Evolutionary conservation across 1,140 invertebrate species (phyloP).

Genomic region (Drosophila sulfurigaster): DNA sequence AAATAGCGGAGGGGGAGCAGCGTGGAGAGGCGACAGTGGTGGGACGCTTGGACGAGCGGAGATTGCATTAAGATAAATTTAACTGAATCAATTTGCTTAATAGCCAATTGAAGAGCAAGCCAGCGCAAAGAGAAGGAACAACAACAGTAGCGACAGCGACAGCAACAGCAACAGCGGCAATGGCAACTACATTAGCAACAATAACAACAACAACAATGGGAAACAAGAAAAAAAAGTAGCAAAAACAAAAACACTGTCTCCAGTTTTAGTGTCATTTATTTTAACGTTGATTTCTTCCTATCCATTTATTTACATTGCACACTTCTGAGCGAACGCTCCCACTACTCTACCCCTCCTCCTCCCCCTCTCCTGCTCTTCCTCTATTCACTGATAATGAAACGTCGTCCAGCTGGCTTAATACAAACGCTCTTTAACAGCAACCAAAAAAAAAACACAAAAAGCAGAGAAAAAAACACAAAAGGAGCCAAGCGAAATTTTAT

Average conservation of each 20-base stretch:
- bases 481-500: slow-evolving; percentile 66
- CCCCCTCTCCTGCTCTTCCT: neutral
- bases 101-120: slow-evolving; percentile 84
- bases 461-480: slow-evolving; percentile 45
- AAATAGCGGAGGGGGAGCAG: neutral
- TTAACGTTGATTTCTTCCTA: slow-evolving; percentile 83
- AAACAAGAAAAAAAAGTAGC: slow-evolving; percentile 6
- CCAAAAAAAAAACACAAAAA: slow-evolving; percentile 31
- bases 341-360: neutral
- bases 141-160: slow-evolving; percentile 48
- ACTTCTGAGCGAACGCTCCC: slow-evolving; percentile 46
- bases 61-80: slow-evolving; percentile 85
- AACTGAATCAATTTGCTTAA: slow-evolving; percentile 85
- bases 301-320: slow-evolving; percentile 83
- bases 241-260: slow-evolving; percentile 66
- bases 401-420: slow-evolving; percentile 78
- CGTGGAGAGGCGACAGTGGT: slow-evolving; percentile 6
- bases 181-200: slow-evolving; percentile 48
- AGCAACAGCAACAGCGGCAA: slow-evolving; percentile 22
- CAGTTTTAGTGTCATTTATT: slow-evolving; percentile 83
- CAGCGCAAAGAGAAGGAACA: slow-evolving; percentile 50
- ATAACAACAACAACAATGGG: slow-evolving; percentile 36
- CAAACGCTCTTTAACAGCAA: slow-evolving; percentile 56
- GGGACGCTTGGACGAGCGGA: slow-evolving; percentile 58
- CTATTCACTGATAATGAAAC: slow-evolving; percentile 70